phyloP scores from a whole-genome alignment of 2,888 invertebrate genomes.

The Alentia gelatinosa region DNA sequence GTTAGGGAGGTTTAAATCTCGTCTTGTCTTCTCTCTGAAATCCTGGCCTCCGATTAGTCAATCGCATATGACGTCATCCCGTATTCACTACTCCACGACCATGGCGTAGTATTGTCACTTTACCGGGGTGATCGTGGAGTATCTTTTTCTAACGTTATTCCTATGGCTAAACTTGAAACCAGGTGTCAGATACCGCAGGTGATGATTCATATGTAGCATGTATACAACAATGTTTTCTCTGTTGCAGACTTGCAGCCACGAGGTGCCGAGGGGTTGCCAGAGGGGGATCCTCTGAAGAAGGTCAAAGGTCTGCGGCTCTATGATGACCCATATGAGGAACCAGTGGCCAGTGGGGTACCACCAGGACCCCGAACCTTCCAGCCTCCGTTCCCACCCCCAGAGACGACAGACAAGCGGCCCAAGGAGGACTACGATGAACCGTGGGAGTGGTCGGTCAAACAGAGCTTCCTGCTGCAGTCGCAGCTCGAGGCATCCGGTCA shows the following conservation, averaged over 20 bases:
- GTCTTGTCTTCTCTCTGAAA: no score
- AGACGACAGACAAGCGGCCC: constrained; percentile 57
- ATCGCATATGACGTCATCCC: no score
- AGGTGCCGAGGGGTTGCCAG: neutral
- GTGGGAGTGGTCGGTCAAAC: constrained; percentile 62
- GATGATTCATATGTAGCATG: neutral
- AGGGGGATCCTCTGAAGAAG: neutral
- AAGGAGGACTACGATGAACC: constrained; percentile 63
- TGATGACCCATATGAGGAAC: constrained; percentile 54
- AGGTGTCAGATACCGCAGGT: neutral
- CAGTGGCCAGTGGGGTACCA: neutral
- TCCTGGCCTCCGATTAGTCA: no score
- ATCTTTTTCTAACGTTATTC: no score
- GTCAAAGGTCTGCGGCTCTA: constrained; percentile 21
- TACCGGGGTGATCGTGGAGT: no score
- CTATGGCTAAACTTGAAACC: no score
- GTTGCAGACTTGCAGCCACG: constrained; percentile 43
- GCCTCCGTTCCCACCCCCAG: neutral
- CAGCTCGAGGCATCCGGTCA: constrained; percentile 42
- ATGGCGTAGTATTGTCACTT: no score
- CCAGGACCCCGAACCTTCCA: neutral
- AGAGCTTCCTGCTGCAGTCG: constrained; percentile 52
- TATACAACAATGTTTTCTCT: no score
- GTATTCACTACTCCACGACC: no score
- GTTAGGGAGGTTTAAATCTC: no score